Percentiles rank a stretch among this genome's conserved stretches.
phyloP scores from a whole-genome alignment of 2,888 invertebrate species.

The Polydesmus complanatus region DNA sequence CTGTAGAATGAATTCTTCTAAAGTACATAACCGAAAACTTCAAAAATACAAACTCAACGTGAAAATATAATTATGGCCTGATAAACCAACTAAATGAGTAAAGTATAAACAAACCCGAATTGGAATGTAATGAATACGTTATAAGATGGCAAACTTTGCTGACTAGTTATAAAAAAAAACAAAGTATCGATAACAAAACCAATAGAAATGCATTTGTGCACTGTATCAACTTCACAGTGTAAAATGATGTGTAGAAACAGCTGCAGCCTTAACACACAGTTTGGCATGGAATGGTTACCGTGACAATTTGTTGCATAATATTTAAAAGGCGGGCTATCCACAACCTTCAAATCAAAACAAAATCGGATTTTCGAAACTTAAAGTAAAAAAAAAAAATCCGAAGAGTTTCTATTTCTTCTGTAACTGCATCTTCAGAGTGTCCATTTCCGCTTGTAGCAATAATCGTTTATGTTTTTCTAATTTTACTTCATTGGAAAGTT shows the following conservation, averaged over 20 bases:
- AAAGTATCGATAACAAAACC: background rate
- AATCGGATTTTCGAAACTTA: no score
- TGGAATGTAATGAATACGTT: background rate
- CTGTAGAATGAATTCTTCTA: no score
- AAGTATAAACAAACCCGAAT: background rate
- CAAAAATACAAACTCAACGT: background rate
- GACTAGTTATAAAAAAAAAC: background rate
- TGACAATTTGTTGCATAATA: background rate
- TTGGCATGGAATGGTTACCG: no score
- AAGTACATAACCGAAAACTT: no score
- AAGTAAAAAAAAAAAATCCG: background rate
- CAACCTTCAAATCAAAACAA: no score
- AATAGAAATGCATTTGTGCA: background rate
- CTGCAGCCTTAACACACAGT: no score
- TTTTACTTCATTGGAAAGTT: slow-evolving; percentile 24
- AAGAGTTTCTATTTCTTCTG: background rate
- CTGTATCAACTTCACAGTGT: no score
- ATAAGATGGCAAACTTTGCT: background rate
- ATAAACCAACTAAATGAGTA: background rate
- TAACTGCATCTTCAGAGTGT: slow-evolving; percentile 28
- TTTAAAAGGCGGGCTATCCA: background rate
- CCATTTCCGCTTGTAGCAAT: slow-evolving; percentile 34
- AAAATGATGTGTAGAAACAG: no score
- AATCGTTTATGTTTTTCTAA: slow-evolving; percentile 34
- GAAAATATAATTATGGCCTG: background rate